Percentiles rank a stretch among this genome's conserved stretches.
Conservation (phyloP, 2,888 invertebrate species). For the Blastobasis lacticolella region DNA sequence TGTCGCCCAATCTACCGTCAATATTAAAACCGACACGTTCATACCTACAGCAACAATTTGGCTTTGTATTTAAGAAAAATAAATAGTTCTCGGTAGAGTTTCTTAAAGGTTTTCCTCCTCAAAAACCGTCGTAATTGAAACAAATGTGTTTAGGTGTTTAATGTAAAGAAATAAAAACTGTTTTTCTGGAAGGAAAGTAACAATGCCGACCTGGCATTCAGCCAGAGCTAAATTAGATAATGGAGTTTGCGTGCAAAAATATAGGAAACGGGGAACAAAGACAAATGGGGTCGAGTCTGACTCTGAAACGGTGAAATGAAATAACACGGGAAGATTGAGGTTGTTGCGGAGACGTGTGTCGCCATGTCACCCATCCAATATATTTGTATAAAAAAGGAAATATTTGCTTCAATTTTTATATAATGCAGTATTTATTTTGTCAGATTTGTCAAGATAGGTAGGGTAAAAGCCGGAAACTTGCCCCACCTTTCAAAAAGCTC, state of each 20-base stretch:
- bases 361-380: too few species aligned
- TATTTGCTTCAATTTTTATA: too few species aligned
- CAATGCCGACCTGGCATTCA: conserved; percentile 68
- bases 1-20: too few species aligned
- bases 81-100: too few species aligned
- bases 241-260: conserved; percentile 75
- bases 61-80: too few species aligned
- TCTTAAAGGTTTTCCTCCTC: neutral
- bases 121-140: conserved; percentile 41
- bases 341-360: conserved; percentile 13
- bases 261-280: conserved; percentile 74
- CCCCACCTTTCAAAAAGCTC: too few species aligned
- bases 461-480: too few species aligned
- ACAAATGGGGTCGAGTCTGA: conserved; percentile 69
- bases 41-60: too few species aligned
- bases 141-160: conserved; percentile 59
- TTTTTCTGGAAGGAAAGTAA: conserved; percentile 62
- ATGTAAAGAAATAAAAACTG: conserved; percentile 63
- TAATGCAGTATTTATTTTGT: too few species aligned
- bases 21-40: too few species aligned
- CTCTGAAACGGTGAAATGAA: conserved; percentile 65
- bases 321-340: conserved; percentile 58
- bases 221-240: conserved; percentile 75
- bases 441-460: too few species aligned
- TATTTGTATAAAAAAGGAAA: too few species aligned